Evolutionary conservation across 2,797 vertebrate species (phyloP).

Genomic region (Limnodromus scolopaceus): DNA sequence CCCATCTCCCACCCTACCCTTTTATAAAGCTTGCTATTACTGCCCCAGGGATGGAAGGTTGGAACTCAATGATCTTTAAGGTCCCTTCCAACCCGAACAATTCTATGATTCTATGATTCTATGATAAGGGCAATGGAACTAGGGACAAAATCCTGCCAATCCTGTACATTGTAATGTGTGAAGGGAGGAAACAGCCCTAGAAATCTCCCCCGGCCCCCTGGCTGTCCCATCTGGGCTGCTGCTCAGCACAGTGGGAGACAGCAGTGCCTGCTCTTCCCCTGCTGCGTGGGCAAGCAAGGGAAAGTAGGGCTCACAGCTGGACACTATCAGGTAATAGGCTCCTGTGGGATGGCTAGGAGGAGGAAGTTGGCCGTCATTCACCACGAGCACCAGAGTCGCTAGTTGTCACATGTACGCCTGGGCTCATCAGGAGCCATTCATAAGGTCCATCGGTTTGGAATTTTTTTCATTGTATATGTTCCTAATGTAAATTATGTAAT

Average conservation of each 20-base stretch:
- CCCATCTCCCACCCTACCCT: neutral
- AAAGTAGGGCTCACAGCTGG: neutral
- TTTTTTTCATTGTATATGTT: neutral
- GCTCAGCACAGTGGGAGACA: neutral
- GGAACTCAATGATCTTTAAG: too few species aligned
- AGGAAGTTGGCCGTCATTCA: neutral
- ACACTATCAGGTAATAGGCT: neutral
- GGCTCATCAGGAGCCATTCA: neutral
- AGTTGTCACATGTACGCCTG: neutral
- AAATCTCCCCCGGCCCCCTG: neutral
- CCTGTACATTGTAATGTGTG: too few species aligned
- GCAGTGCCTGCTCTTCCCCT: neutral
- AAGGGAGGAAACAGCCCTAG: neutral
- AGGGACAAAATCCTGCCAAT: neutral
- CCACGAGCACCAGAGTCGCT: fast-evolving
- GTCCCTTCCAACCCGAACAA: too few species aligned
- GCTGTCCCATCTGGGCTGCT: neutral
- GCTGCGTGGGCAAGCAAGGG: neutral
- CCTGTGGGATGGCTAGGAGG: neutral
- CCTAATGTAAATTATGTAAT: neutral
- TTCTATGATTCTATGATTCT: too few species aligned
- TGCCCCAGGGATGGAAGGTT: neutral
- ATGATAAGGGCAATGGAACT: neutral
- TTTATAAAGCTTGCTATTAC: neutral
- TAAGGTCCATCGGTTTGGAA: fast-evolving